Base-by-base conservation (phyloP, 1,140 invertebrate genomes). In the Bombus polaris region DNA sequence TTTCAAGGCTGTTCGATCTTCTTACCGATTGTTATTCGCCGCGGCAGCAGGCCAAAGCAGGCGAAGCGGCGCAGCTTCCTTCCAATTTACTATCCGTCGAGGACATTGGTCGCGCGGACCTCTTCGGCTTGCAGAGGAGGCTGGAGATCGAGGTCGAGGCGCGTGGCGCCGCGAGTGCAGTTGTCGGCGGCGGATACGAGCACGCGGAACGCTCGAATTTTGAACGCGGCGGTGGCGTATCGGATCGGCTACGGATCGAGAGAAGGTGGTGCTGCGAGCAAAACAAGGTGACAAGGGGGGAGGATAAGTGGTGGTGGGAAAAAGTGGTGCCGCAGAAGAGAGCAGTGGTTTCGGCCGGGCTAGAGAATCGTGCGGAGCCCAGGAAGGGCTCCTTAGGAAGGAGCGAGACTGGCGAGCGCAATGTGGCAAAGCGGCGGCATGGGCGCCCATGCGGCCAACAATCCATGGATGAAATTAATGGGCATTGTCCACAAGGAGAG, bases 391-490 rank as follows among this genome's bases (percentile, higher is more conserved):
- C 93, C 92, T 81, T 62, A 13, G 18, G 82, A 91, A 87, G 70
- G 83, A 90, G 84, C 89, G 92, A 94, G 93, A 90, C 94, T 95
- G 94, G 94, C 94, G 94, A 95, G 94, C 91, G 94, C 96, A 94
- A 97, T 97, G 97, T 97, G 97, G 97, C 97, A 97, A 95, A 97
- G 97, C 94, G 96, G 97, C 89, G 97, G 97, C 94, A 97, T 97
- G 96, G 97, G 97, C 92, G 96, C 96, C 95, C 97, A 97, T 92
- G 96, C 95, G 90, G 95, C 96, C 92, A 97, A 97, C 96, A 97
- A 97, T 95, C 97, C 97, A 88, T 97, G 97, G 97, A 97, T 97
- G 96, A 97, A 97, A 93, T 95, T 97, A 78, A 97, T 97, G 97
- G 97, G 97, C 88, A 97, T 97, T 91, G 97, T 97, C 75, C 97